Base-by-base conservation (phyloP, 2,797 vertebrate genomes). In the Macrochelys suwanniensis region DNA sequence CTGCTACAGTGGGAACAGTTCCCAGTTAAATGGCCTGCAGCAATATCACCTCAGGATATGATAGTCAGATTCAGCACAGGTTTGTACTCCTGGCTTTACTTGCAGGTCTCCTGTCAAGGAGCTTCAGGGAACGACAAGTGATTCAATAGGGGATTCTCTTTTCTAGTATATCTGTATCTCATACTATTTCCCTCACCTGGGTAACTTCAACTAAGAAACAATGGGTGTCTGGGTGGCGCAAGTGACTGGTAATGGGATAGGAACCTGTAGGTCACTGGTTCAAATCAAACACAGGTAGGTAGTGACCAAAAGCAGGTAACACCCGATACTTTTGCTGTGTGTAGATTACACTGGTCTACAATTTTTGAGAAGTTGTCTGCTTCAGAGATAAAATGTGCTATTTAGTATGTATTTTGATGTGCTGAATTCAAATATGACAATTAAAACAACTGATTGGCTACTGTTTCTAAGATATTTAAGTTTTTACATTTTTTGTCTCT, bases 21-120 rank as follows among this genome's bases (percentile, higher is more conserved):
- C 91, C 87, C 65, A 94, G 79, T 59, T 50, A 90, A 84, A 92
- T 86, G 93, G 95, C 97, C 96, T 96, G 87, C 84, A 95, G 97
- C 90, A 89, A 90, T 90, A 96, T 51, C 74, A 93, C 96, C 94
- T 90, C 89, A 83, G 95, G 87, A 94, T 97, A 90, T 95, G 96
- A 96, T 95, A 97, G 96, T 97, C 96, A 94, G 89, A 89, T 97
- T 95, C 56, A 92, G 82, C 78, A 88, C 84, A 28, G 11, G 61
- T 85, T 88, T 88, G 79, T 0, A 0, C 51, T 53, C n/a, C 83
- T 65, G 68, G 87, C 61, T 94, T 92, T 84, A 71, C 61, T 0
- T 1, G 28, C 84, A 92, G 49, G 17, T 87, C 92, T 85, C 56
- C 74, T 94, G 94, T 68, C 85, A 92, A 65, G 12, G 79, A 88